A percentile compares a stretch with the other conserved stretches of the same genome.
Conservation (phyloP, 2,888 invertebrate genomes). For the Eilema sororculum region DNA sequence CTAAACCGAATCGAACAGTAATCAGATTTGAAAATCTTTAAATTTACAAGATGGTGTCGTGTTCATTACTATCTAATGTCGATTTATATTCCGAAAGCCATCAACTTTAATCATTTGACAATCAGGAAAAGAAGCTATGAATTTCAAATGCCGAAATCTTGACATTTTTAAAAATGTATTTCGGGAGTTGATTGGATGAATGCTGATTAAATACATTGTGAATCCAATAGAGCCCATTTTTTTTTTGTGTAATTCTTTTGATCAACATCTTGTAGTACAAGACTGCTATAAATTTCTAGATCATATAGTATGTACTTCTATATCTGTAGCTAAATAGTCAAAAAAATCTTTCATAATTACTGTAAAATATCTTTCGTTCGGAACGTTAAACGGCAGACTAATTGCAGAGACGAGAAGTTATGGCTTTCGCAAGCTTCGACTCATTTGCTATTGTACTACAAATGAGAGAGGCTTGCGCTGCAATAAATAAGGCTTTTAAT, state of each 20-base stretch:
- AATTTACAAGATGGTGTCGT: neutral
- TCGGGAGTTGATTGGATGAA: neutral
- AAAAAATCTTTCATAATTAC: neutral
- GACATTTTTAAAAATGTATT: neutral
- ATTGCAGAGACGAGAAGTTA: neutral
- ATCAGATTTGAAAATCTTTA: neutral
- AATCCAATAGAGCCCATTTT: neutral
- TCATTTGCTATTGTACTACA: neutral
- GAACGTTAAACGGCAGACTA: neutral
- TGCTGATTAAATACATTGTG: neutral
- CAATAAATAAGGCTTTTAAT: neutral
- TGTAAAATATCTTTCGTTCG: neutral
- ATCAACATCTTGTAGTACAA: neutral
- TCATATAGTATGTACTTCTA: too few species aligned
- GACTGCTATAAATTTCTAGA: neutral
- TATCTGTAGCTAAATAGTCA: neutral
- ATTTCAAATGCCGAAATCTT: neutral
- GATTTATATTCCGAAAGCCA: neutral
- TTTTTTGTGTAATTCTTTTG: neutral
- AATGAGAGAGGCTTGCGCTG: neutral
- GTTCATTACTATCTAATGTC: neutral
- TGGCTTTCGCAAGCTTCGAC: slow-evolving; percentile 1
- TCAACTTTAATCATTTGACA: neutral
- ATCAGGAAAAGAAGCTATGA: neutral
- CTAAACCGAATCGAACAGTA: neutral